Conservation (phyloP, 2,888 invertebrate genomes). For the Hyposoter dolosus region DNA sequence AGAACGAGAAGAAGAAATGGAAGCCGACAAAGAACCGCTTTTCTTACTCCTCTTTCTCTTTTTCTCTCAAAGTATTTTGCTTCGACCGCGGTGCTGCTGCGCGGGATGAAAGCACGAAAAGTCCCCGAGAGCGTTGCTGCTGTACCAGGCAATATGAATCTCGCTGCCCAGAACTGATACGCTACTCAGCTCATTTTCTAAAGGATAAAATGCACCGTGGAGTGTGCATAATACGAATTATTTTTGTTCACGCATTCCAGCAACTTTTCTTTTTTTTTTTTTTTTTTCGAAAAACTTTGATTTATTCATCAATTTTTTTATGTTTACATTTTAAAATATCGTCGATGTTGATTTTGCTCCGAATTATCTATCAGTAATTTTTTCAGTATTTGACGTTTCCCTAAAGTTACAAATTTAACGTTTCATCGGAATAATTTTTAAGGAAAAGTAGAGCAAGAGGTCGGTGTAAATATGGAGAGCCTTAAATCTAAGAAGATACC, state of each 20-base stretch:
- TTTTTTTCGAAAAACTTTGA: not conserved
- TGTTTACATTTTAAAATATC: not conserved
- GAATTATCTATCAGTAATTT: not conserved
- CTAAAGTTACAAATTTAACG: not conserved
- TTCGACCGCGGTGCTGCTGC: conserved; percentile 49
- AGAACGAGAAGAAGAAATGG: conserved; percentile 58
- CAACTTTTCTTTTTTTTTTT: not conserved
- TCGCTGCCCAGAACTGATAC: conserved; percentile 22
- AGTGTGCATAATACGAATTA: conserved; percentile 58
- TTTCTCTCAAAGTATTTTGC: conserved; percentile 42
- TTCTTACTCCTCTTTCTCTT: conserved; percentile 73
- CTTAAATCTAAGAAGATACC: conserved; percentile 39
- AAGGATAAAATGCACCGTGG: conserved; percentile 59
- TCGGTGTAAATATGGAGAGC: conserved; percentile 30
- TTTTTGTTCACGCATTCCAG: conserved; percentile 27
- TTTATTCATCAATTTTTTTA: not conserved
- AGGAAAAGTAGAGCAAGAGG: conserved; percentile 37
- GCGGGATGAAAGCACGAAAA: conserved; percentile 67
- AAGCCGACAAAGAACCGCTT: conserved; percentile 79
- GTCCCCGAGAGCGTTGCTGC: conserved; percentile 20
- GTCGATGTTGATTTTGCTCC: not conserved
- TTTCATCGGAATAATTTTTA: not conserved
- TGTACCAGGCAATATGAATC: conserved; percentile 37
- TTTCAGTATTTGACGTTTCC: not conserved
- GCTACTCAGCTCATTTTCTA: conserved; percentile 62